Evolutionary conservation across 1,140 invertebrate species (phyloP).

Genomic region (Copidosoma floridanum): DNA sequence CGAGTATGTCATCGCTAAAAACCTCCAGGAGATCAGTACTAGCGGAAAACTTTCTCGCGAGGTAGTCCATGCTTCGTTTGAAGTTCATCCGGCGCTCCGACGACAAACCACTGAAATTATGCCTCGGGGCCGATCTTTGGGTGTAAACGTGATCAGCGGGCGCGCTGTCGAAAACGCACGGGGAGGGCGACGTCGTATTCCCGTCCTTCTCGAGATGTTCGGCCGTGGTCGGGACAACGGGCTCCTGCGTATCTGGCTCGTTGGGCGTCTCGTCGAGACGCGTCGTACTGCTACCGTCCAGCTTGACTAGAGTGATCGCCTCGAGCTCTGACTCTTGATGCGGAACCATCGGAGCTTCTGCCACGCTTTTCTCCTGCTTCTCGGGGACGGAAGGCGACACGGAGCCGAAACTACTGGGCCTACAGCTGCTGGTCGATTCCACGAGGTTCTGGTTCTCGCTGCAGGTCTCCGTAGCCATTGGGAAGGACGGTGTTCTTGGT

Average conservation of each 20-base stretch:
- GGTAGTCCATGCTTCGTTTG: slow-evolving; percentile 54
- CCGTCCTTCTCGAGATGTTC: slow-evolving; percentile 1
- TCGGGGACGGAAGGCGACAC: background rate
- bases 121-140: slow-evolving; percentile 16
- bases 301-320: background rate
- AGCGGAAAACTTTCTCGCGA: slow-evolving; percentile 52
- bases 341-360: no score
- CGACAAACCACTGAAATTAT: slow-evolving; percentile 42
- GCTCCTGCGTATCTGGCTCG: background rate
- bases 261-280: no score
- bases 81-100: slow-evolving; percentile 54
- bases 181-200: background rate
- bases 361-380: no score
- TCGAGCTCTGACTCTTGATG: no score
- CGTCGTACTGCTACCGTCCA: no score
- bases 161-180: slow-evolving; percentile 19
- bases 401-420: background rate
- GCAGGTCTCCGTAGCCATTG: background rate
- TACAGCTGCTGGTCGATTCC: background rate
- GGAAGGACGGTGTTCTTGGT: slow-evolving; percentile 24
- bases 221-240: background rate
- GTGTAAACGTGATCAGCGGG: slow-evolving; percentile 35
- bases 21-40: slow-evolving; percentile 47
- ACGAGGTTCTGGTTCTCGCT: background rate
- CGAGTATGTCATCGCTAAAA: slow-evolving; percentile 36